Evolutionary conservation across 1,140 invertebrate genomes (phyloP), one percentile per base, ranked within the genome.

Genomic region (Tetramorium alpestre): DNA sequence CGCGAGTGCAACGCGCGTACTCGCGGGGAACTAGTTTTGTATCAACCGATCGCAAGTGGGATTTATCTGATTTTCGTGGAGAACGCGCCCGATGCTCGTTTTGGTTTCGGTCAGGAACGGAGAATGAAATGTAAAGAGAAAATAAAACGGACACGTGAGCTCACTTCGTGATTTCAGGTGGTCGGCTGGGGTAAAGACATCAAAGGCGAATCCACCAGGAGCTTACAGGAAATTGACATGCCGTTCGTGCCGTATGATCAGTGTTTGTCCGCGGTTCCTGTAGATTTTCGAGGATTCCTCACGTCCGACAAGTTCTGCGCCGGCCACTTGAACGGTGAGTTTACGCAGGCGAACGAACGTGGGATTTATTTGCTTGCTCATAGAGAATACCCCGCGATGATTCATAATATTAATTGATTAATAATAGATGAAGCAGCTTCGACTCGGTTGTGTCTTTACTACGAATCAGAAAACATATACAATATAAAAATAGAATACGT

Each of bases 241-340:
- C 90, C 90, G 13, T 93, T 84, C 56, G 67, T 93, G n/a, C 82
- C 87, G 2, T 92, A 88, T 22, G 58, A 82, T 33, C 78, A 90
- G 28, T 93, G 92, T 88, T 49, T 87, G 18, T 78, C 88, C 11
- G 60, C 65, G 10, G 90, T 93, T 41, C 90, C 89, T 7, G 2
- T n/a, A 18, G 89, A 92, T 60, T 93, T 93, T 65, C 80, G 75
- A 18, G 89, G 87, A 25, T 93, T 60, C 51, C 86, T 93, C 44
- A 93, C 91, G 8, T 56, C 85, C 10, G 92, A 93, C 65, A 93
- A 93, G 60, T 93, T 93, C 51, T 93, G 92, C 38, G 92, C 92
- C 73, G 92, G 90, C 10, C 85, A 78, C 25, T 65, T 88, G 47
- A 93, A 93, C 49, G 92, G 90, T 93, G 58, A 89, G 85, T 92